A percentile compares a stretch with the other conserved stretches of the same genome.
These are phyloP conservation scores for Acronicta leporina DNA, from an alignment of 2,888 invertebrate species.

Conservation along the genomic window DNA sequence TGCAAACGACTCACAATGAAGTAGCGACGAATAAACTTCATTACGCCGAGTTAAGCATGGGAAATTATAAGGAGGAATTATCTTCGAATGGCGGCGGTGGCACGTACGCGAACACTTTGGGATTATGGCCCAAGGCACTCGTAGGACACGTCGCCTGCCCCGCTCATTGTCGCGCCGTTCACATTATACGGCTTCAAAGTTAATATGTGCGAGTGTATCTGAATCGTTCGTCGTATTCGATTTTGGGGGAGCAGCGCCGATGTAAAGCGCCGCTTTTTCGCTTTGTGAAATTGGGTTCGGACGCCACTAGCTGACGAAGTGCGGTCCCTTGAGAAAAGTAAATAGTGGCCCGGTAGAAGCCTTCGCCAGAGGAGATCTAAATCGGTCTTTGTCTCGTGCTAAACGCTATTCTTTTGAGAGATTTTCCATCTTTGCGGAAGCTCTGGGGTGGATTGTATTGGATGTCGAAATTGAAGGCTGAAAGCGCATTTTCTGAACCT, in stretches of 20 bases:
- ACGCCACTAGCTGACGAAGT: conserved; percentile 73
- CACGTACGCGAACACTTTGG: conserved; percentile 79
- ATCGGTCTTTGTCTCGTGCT: conserved; percentile 86
- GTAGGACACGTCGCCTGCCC: conserved; percentile 70
- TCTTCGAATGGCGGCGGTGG: conserved; percentile 80
- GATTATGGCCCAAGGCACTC: conserved; percentile 79
- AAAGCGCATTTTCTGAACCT: conserved; percentile 63
- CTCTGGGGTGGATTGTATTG: conserved; percentile 77
- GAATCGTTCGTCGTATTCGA: conserved; percentile 66
- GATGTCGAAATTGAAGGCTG: conserved; percentile 75
- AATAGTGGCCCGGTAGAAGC: conserved; percentile 82
- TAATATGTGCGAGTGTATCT: conserved; percentile 62
- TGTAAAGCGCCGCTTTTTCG: conserved; percentile 67
- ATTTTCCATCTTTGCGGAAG: conserved; percentile 83
- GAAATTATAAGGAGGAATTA: conserved; percentile 88
- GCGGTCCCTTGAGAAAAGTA: conserved; percentile 81
- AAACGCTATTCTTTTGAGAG: conserved; percentile 87
- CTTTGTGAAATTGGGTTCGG: conserved; percentile 75
- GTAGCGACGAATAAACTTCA: conserved; percentile 88
- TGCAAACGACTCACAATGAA: conserved; percentile 86
- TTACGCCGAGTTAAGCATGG: conserved; percentile 86
- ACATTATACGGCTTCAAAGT: conserved; percentile 67
- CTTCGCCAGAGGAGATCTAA: conserved; percentile 80
- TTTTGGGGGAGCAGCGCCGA: conserved; percentile 48
- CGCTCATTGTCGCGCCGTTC: conserved; percentile 67